Evolutionary conservation across 1,140 invertebrate species (phyloP).

Genomic region (Diabrotica virgifera): DNA sequence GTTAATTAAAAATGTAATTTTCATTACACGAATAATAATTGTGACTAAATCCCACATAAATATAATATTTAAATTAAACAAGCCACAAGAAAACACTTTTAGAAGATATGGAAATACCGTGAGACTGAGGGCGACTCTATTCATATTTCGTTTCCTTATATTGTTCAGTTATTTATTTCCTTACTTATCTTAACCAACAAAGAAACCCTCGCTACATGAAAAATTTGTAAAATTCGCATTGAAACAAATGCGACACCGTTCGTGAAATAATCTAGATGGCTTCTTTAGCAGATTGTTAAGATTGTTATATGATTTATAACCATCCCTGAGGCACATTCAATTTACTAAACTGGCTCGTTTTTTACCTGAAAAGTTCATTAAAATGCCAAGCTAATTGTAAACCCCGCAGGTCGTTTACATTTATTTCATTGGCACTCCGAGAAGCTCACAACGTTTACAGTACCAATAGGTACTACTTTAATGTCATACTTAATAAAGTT

Average conservation of each 20-base stretch:
- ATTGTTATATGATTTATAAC: slow-evolving; percentile 23
- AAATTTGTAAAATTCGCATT: slow-evolving; percentile 5
- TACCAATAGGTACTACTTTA: neutral
- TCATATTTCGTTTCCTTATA: too few relatives aligned
- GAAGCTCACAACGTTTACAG: neutral
- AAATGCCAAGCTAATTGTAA: slow-evolving; percentile 32
- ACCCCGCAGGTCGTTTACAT: slow-evolving; percentile 26
- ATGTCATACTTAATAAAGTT: too few relatives aligned
- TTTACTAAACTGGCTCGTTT: slow-evolving; percentile 31
- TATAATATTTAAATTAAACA: too few relatives aligned
- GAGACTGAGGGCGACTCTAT: too few relatives aligned
- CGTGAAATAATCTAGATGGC: slow-evolving; percentile 24
- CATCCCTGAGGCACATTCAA: slow-evolving; percentile 24
- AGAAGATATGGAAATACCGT: too few relatives aligned
- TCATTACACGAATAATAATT: too few relatives aligned
- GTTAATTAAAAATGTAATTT: too few relatives aligned
- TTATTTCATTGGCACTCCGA: slow-evolving; percentile 13
- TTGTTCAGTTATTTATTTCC: too few relatives aligned
- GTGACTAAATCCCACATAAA: too few relatives aligned
- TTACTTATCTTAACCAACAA: too few relatives aligned
- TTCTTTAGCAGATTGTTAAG: slow-evolving; percentile 23
- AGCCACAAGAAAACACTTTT: too few relatives aligned
- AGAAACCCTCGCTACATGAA: neutral
- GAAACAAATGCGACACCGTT: slow-evolving; percentile 19
- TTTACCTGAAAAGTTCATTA: slow-evolving; percentile 30